A percentile compares a stretch with the other conserved stretches of the same genome.
phyloP scores from a whole-genome alignment of 64 coral and sea anemone genomes.

The Montipora capricornis region DNA sequence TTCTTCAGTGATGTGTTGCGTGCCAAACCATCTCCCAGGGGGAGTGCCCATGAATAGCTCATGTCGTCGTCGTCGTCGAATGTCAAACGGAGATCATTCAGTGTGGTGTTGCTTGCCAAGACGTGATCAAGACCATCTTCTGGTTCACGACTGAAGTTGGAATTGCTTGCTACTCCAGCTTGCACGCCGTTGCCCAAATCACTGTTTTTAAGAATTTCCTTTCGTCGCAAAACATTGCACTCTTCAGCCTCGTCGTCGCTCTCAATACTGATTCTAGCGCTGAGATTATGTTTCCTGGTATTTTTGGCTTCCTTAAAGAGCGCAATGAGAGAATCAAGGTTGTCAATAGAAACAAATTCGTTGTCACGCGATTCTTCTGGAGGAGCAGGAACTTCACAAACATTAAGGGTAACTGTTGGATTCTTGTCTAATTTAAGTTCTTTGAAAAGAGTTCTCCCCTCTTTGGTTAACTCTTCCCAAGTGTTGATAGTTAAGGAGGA shows the following conservation, averaged over 20 bases:
- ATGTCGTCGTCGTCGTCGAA: not conserved
- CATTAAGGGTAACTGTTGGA: not conserved
- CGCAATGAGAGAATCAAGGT: not conserved
- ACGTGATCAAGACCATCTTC: too few species aligned
- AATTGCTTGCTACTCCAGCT: not conserved
- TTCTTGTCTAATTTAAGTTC: not conserved
- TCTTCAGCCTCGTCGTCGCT: not conserved
- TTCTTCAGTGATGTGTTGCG: not conserved
- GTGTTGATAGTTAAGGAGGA: not conserved
- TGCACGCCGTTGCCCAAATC: not conserved
- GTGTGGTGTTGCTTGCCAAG: not conserved
- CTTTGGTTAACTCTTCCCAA: not conserved
- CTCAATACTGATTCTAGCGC: not conserved
- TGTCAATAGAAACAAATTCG: not conserved
- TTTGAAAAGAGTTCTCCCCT: not conserved
- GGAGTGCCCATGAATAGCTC: not conserved
- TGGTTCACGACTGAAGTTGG: not conserved
- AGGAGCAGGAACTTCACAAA: not conserved
- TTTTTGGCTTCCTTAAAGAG: not conserved
- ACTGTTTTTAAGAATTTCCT: too few species aligned
- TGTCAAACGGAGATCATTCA: not conserved
- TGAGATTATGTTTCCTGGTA: not conserved
- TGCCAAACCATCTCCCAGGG: not conserved
- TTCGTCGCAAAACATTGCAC: too few species aligned
- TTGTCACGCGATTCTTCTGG: not conserved